Conservation (phyloP, 2,113 vertebrate species). For the Poeciliopsis occidentalis region DNA sequence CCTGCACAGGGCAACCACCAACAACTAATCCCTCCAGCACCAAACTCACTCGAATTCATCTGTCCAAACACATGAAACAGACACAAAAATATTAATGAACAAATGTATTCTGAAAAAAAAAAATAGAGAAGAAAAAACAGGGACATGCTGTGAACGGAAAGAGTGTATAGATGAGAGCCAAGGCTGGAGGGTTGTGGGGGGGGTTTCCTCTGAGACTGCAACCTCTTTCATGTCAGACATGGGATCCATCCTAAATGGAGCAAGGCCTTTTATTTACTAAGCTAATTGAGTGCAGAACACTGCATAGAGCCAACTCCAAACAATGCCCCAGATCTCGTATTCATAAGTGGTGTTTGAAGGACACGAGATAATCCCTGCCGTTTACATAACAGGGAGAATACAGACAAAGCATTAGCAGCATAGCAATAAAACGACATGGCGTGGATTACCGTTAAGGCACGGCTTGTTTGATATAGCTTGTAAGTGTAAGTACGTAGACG, state of each 20-base stretch:
- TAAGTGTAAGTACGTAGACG: slow-evolving; percentile 23
- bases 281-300: slow-evolving; percentile 72
- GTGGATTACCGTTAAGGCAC: slow-evolving; percentile 55
- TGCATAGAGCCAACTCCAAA: slow-evolving; percentile 65
- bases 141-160: slow-evolving; percentile 29
- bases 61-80: slow-evolving; percentile 45
- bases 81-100: slow-evolving; percentile 26
- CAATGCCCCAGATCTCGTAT: slow-evolving; percentile 74
- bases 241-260: slow-evolving; percentile 75
- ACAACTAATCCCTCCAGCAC: slow-evolving; percentile 50
- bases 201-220: slow-evolving; percentile 52
- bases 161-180: slow-evolving; percentile 59
- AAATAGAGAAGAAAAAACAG: background rate
- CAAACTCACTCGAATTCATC: slow-evolving; percentile 35
- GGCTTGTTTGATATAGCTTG: slow-evolving; percentile 43
- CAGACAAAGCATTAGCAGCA: slow-evolving; percentile 26
- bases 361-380: slow-evolving; percentile 67
- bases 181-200: slow-evolving; percentile 34
- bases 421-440: slow-evolving; percentile 37
- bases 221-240: slow-evolving; percentile 77
- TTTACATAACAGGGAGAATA: slow-evolving; percentile 45
- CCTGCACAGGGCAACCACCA: slow-evolving; percentile 52
- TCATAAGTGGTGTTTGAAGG: slow-evolving; percentile 72
- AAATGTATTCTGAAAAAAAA: slow-evolving; percentile 22
- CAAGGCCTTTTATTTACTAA: slow-evolving; percentile 74